Evolutionary conservation across 92 coral and sea anemone genomes (phyloP).

Genomic region (Umimayanthus chanpuru): DNA sequence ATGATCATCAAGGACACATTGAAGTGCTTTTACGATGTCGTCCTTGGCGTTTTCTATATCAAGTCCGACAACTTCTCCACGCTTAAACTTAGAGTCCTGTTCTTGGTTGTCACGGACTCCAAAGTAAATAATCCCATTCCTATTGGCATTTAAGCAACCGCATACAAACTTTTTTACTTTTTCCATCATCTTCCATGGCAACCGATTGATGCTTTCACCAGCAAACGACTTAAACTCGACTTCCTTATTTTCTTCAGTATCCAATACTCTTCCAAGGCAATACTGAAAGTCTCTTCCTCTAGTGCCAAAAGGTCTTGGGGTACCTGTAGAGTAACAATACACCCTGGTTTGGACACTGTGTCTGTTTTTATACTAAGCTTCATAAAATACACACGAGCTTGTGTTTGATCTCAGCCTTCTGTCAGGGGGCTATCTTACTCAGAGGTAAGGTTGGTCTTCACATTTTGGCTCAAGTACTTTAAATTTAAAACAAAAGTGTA

Average conservation of each 20-base stretch:
- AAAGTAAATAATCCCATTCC: constrained; percentile 48
- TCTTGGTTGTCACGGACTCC: constrained; percentile 65
- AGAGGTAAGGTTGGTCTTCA: no score
- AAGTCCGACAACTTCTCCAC: no score
- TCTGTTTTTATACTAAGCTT: no score
- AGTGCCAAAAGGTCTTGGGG: constrained; percentile 52
- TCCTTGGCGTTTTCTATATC: constrained; percentile 32
- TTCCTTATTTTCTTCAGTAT: constrained; percentile 47
- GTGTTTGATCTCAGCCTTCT: no score
- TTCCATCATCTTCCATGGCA: constrained; percentile 39
- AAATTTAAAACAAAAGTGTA: no score
- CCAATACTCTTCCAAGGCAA: constrained; percentile 44
- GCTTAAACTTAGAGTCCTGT: no score
- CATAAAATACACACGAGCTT: no score
- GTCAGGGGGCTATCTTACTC: no score
- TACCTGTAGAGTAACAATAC: constrained; percentile 16
- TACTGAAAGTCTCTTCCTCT: constrained; percentile 41
- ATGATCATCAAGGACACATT: no score
- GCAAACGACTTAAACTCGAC: constrained; percentile 61
- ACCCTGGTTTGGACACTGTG: no score
- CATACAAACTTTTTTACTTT: constrained; percentile 61
- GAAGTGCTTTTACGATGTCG: constrained; percentile 33
- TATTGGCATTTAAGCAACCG: constrained; percentile 56
- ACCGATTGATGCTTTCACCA: constrained; percentile 20
- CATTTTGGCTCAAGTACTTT: no score